A percentile compares a stretch with the other conserved stretches of the same genome.
Conservation (phyloP, 2,888 invertebrate species). For the Macrosiphum euphorbiae region DNA sequence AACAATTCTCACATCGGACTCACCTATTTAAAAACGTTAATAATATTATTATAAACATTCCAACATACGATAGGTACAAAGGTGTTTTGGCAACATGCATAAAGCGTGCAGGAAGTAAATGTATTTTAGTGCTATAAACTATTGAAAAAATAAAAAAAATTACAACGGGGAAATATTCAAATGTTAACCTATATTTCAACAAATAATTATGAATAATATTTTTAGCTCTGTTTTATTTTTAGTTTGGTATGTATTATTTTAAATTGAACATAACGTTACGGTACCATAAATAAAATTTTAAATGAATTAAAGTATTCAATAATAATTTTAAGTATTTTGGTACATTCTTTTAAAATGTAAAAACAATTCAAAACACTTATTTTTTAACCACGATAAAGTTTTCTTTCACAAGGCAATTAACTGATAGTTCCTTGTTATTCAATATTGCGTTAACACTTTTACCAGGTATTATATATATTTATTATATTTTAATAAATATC, state of each 20-base stretch:
- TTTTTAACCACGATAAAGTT: not conserved
- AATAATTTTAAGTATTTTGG: not conserved
- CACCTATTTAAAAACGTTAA: not conserved
- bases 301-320: conserved; percentile 5
- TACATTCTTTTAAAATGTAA: not conserved
- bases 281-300: not conserved
- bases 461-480: not conserved
- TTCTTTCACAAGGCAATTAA: not conserved
- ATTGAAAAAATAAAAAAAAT: not conserved
- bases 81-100: not conserved
- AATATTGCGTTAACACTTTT: not conserved
- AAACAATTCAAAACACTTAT: not conserved
- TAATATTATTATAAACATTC: conserved; percentile 4
- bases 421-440: not conserved
- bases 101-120: not conserved
- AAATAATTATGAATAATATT: conserved; percentile 30
- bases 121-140: not conserved
- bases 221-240: conserved; percentile 38
- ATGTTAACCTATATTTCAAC: conserved; percentile 25
- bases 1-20: not conserved
- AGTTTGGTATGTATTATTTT: not conserved
- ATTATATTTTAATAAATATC: not conserved
- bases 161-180: not conserved
- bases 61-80: not conserved
- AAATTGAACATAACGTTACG: not conserved